A percentile compares a stretch with the other conserved stretches of the same genome.
phyloP scores from a whole-genome alignment of 2,797 vertebrate species.

The Phataginus tetradactyla region DNA sequence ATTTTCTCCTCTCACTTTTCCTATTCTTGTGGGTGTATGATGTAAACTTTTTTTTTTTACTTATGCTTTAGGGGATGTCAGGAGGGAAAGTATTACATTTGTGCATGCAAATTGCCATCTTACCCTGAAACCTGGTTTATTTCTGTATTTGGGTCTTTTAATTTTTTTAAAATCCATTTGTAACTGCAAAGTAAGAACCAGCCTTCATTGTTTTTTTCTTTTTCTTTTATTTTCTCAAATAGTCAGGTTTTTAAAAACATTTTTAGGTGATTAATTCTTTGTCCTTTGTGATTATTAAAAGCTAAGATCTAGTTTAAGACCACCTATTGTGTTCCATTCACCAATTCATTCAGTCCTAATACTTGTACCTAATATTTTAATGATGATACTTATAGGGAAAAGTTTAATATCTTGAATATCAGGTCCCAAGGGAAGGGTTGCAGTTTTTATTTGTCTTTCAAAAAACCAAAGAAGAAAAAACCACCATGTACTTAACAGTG shows the following conservation, averaged over 20 bases:
- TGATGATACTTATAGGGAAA: neutral
- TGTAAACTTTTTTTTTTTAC: neutral
- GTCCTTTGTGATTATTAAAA: neutral
- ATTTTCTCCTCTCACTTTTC: neutral
- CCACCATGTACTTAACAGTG: neutral
- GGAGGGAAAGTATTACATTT: neutral
- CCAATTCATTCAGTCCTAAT: neutral
- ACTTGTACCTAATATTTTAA: neutral
- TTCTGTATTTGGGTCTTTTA: neutral
- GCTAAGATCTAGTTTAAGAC: neutral
- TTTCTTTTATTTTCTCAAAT: neutral
- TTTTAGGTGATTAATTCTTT: neutral
- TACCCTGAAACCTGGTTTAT: neutral
- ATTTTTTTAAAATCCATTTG: neutral
- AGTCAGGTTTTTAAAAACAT: neutral
- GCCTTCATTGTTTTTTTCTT: neutral
- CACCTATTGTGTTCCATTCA: neutral
- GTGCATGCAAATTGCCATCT: neutral
- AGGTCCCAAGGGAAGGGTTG: neutral
- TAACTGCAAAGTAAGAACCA: neutral
- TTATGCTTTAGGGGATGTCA: neutral
- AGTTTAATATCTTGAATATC: neutral
- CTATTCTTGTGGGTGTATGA: neutral
- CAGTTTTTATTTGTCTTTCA: neutral
- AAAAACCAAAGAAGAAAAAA: neutral